A percentile compares a stretch with the other conserved stretches of the same genome.
Evolutionary conservation across 2,113 vertebrate species (phyloP).

Genomic region (Epinephelus fuscoguttatus): DNA sequence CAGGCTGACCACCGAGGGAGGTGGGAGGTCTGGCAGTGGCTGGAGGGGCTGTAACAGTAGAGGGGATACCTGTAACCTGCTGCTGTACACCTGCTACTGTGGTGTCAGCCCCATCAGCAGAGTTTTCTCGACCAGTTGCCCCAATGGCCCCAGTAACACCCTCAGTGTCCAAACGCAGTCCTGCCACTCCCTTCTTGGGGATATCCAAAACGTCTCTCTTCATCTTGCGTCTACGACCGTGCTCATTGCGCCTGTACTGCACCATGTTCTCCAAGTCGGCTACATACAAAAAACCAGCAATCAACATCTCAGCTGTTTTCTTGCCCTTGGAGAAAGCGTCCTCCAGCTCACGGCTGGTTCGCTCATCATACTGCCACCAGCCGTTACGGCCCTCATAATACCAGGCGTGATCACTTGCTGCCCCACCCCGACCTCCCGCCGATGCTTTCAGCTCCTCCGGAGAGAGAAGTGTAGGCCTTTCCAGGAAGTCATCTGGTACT

Average conservation of each 20-base stretch:
- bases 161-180: conserved; percentile 95
- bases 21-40: conserved; percentile 84
- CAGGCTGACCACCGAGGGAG: conserved; percentile 88
- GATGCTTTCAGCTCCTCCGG: conserved; percentile 97
- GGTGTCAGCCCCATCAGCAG: conserved; percentile 93
- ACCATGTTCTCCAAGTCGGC: conserved; percentile 99
- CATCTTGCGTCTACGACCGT: conserved; percentile 96
- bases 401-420: conserved; percentile 95
- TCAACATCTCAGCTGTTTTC: conserved; percentile 98
- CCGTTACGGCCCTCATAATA: conserved; percentile 99
- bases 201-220: conserved; percentile 97
- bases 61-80: conserved; percentile 54
- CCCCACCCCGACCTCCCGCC: conserved; percentile 88
- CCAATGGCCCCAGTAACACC: conserved; percentile 82
- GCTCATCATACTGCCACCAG: conserved; percentile 99
- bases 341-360: conserved; percentile 97
- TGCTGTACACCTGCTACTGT: conserved; percentile 69
- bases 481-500: conserved; percentile 98
- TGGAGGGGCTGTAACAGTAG: conserved; percentile 41
- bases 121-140: conserved; percentile 88
- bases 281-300: conserved; percentile 97
- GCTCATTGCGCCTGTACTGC: conserved; percentile 98
- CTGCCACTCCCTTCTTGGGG: conserved; percentile 98
- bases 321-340: conserved; percentile 97
- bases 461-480: conserved; percentile 96